Evolutionary conservation across 1,140 invertebrate species (phyloP), one percentile per base, ranked within the genome.

Genomic region (Drosophila aff.): DNA sequence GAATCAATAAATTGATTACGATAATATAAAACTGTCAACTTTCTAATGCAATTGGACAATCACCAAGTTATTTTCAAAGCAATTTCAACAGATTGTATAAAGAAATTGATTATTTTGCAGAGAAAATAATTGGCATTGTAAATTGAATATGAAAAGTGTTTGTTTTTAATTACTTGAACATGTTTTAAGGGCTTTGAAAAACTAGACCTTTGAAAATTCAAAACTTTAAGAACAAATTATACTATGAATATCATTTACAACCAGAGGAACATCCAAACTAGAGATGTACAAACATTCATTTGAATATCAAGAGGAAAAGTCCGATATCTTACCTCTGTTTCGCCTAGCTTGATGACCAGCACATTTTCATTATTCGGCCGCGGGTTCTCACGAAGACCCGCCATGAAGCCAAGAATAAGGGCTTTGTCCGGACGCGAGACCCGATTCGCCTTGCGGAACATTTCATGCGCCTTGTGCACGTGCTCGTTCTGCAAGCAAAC

Each of bases 351-450:
- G 5, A 93, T 93, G 65, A 93, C 91, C 52, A 93, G 78, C 33
- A 92, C 92, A 75, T 93, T 93, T 76, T 93, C 92, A 4, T 74
- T 76, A 79, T 92, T 93, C 18, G 92, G 92, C 13, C 91, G 81
- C 10, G 92, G 92, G 75, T 93, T 93, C 46, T 93, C 92, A 0
- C 92, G 81, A 28, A 92, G 97, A 3, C 98, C 98, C 77, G 98
- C 98, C 97, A 99, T 99, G 90, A 99, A 99, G 72, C 98, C 98
- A 26, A 99, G 95, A 91, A 99, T 99, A 38, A 99, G 96, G 43
- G 98, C 98, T 92, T 99, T 99, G 84, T 99, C 98, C 4, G 98
- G 98, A 78, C 98, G 94, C 2, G 98, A 99, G 44, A 99, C 98
- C 93, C 97, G 97, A 92, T 99, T 99, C 33, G 98, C 98, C 79